Evolutionary conservation across 2,113 vertebrate species (phyloP).

Genomic region (Origma solitaria): DNA sequence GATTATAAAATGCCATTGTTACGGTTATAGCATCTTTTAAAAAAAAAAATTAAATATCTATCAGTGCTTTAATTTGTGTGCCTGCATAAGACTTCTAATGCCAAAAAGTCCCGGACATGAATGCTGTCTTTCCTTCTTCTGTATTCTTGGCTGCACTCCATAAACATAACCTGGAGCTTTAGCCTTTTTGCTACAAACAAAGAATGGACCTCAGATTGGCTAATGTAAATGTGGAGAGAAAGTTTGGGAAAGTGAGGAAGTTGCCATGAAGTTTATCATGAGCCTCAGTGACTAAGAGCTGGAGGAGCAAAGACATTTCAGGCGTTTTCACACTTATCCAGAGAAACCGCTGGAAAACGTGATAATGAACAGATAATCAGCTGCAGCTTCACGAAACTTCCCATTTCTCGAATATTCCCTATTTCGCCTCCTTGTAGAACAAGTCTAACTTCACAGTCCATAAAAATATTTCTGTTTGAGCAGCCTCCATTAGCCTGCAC

Average conservation of each 20-base stretch:
- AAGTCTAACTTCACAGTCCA: background rate
- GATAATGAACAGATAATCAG: background rate
- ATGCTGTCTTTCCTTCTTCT: background rate
- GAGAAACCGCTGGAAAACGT: background rate
- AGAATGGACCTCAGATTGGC: background rate
- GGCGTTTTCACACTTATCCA: background rate
- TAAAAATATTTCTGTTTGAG: constrained; percentile 12
- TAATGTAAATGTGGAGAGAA: background rate
- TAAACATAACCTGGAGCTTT: background rate
- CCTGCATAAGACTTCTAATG: background rate
- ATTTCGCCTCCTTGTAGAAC: background rate
- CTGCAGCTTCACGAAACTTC: background rate
- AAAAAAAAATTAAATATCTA: background rate
- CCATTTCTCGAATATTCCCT: background rate
- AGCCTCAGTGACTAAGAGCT: background rate
- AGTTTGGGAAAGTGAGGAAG: background rate
- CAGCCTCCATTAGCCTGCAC: background rate
- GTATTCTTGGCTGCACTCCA: background rate
- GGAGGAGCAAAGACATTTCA: background rate
- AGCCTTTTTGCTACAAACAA: background rate
- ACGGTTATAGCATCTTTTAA: background rate
- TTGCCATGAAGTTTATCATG: background rate
- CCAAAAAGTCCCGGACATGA: background rate
- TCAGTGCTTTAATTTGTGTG: background rate
- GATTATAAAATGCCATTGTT: background rate